Base-by-base conservation (phyloP, 37 sponge, comb jelly and placozoan genomes). In the Aphrocallistes beatrix region DNA sequence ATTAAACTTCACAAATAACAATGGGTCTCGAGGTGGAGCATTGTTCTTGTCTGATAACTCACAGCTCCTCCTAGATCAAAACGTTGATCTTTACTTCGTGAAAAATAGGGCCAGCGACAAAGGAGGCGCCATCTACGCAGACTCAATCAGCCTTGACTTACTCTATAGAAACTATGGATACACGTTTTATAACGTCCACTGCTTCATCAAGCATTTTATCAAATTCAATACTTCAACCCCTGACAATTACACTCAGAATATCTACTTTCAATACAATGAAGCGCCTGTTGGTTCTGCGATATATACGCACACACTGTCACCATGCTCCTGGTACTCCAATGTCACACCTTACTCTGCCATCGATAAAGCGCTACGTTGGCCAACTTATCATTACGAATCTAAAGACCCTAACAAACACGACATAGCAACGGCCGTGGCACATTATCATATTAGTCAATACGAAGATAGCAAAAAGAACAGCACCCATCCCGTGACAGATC, bases 121-220 rank as follows among this genome's bases (percentile, higher is more conserved):
- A 13, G 75, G 75, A 28, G 75, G 75, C 8, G 75, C 75, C 8
- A 60, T 60, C 8, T 60, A 28, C 75, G 75, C 75, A 19, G 75
- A 60, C 34, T 60, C 75, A 6, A 60, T 60, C 21, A 60, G 75
- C n/a, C 75, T 60, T 13, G 75, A 60, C n/a, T 30, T 60, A 3
- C 75, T 60, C 75, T 60, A 60, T 13, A 60, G 75, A 30, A 13
- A 60, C 34, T 60, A 60, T 28, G 75, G 75, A 60, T 60, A 60
- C n/a, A 60, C 75, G 10, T 60, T 60, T 60, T 60, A 60, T 13
- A 60, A 60, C n/a, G 75, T 60, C 6, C 75, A 60, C 34, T 60
- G 75, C 75, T 60, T 60, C 21, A 60, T 60, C 8, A 60, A 60
- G 75, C 75, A 60, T 60, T 60, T 60, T 30, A 60, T 60, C 8